Base-by-base conservation (phyloP, 2,113 vertebrate genomes). In the Cranoglanis bouderius region DNA sequence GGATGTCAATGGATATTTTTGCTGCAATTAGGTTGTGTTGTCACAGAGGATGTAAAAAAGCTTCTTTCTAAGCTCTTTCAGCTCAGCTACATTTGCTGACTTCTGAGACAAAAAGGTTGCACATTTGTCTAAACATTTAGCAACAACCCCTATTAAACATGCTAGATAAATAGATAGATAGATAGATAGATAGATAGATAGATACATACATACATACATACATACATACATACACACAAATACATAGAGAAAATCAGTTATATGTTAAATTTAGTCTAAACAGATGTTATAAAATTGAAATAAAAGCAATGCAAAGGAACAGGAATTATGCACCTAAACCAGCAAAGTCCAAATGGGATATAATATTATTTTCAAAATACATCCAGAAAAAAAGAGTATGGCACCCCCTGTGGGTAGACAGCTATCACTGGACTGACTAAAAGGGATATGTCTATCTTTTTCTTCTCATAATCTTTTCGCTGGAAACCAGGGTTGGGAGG, bases 391-490 rank as follows among this genome's bases (percentile, higher is more conserved):
- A 86, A 61, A 84, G 84, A 61, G 82, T 87, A 77, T 53, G 65
- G 92, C 59, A 90, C 94, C 95, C 89, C 92, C 94, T 91, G 83
- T 91, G 90, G 94, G 94, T 49, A 94, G 94, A 94, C 94, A 93
- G 92, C 83, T 86, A 92, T 35, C 82, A 91, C 92, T 89, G 90
- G 78, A 90, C 90, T 85, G 70, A 63, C 46, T 82, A 87, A 88
- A 78, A 92, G 89, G 85, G 84, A 86, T 26, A 26, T 40, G 35
- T 82, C 80, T 72, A 82, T 53, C 61, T 19, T 43, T 70, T 18
- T 67, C 82, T 87, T 65, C 51, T 80, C 59, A 35, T 51, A 88
- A 77, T 84, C 49, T 77, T 88, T 38, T 67, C 29, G 35, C 29
- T 80, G 72, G 4, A 40, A 14, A 83, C 3, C 12, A 49, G 46